phyloP scores from a whole-genome alignment of 1,140 invertebrate species.

The Apis laboriosa region DNA sequence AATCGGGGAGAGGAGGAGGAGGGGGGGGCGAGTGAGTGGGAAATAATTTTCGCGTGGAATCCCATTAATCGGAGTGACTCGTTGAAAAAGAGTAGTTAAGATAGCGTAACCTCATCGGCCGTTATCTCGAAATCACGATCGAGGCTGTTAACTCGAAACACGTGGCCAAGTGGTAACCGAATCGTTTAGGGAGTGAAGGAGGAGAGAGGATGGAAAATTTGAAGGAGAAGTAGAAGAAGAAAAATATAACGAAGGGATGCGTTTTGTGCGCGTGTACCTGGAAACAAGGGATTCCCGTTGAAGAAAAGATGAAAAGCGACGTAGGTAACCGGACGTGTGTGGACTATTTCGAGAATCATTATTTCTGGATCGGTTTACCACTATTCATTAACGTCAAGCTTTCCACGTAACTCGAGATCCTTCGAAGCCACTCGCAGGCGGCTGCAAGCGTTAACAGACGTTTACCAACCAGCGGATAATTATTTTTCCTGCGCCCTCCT shows the following conservation, averaged over 20 bases:
- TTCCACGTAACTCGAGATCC: slow-evolving; percentile 61
- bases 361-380: slow-evolving; percentile 67
- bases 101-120: slow-evolving; percentile 8
- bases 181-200: background rate
- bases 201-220: background rate
- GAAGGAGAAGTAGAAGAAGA: too few relatives aligned
- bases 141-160: slow-evolving; percentile 45
- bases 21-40: background rate
- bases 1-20: background rate
- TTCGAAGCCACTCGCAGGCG: slow-evolving; percentile 40
- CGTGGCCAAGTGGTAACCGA: slow-evolving; percentile 12
- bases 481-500: slow-evolving; percentile 58
- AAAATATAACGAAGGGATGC: background rate
- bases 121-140: slow-evolving; percentile 46
- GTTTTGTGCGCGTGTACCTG: background rate
- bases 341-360: slow-evolving; percentile 65
- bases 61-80: slow-evolving; percentile 50
- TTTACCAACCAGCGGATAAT: slow-evolving; percentile 48
- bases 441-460: slow-evolving; percentile 55
- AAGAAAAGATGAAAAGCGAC: slow-evolving; percentile 48
- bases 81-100: slow-evolving; percentile 34
- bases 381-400: slow-evolving; percentile 66
- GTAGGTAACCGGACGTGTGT: slow-evolving; percentile 35
- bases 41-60: slow-evolving; percentile 46
- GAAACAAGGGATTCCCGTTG: slow-evolving; percentile 51